Base-by-base conservation (phyloP, 2,888 invertebrate genomes). In the Salpingus planirostris region DNA sequence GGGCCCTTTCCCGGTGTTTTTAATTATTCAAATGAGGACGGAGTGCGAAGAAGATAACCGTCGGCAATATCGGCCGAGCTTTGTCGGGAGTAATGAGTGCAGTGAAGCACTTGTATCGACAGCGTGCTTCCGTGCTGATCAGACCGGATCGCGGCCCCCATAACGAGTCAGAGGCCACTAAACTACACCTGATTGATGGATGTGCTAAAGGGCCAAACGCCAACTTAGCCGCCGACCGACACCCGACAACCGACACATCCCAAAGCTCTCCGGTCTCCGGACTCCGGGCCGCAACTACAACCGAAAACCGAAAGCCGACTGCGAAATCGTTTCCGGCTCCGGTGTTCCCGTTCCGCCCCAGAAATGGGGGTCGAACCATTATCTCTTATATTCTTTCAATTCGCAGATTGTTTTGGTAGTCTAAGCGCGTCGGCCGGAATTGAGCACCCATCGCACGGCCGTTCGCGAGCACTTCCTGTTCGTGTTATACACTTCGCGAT, bases 401-500 rank as follows among this genome's bases (percentile, higher is more conserved):
- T 53, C 53, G 49, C 44, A 43, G 49, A 48, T 50, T 54, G 54
- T 52, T 57, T 59, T 51, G 44, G 46, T 46, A 58, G 54, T 55
- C 56, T 43, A 46, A 42, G 41, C 56, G 56, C 57, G 57, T 57
- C 45, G 44, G 44, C 31, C 26, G 32, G 43, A 47, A 50, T 54
- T 53, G 48, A 45, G 50, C 52, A 57, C 46, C 45, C 55, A 47
- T 41, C 46, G 51, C 55, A 55, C 55, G 55, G 46, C 44, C 39
- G 41, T 42, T 40, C 42, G 39, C 44, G 43, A 51, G 47, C 47
- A 49, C 50, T 54, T 52, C 53, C 53, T 43, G 48, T 49, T 49
- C 46, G 48, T 50, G 53, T 52, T 53, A 45, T 49, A 52, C 53
- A 50, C 49, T 39, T 33, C 29, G 49, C 48, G 46, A 47, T 53